phyloP scores from a whole-genome alignment of 2,797 vertebrate genomes.

The Hephaestus fuliginosus region DNA sequence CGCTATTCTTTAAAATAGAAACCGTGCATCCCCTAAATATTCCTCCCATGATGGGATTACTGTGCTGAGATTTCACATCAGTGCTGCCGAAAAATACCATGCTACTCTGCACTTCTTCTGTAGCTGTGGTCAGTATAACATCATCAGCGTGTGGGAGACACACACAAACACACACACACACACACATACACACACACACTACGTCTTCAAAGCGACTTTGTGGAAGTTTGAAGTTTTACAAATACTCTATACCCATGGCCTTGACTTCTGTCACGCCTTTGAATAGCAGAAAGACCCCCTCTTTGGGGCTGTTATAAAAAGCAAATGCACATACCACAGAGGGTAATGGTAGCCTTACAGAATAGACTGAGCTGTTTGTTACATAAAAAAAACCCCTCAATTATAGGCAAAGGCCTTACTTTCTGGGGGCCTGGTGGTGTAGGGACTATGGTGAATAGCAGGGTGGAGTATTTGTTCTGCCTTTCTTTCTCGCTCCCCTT shows the following conservation, averaged over 20 bases:
- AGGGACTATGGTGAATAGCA: constrained; percentile 68
- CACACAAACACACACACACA: no score
- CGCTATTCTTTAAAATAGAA: constrained; percentile 68
- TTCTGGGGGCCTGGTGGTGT: constrained; percentile 70
- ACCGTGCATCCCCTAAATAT: constrained; percentile 45
- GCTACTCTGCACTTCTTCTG: constrained; percentile 9
- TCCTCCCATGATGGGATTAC: constrained; percentile 49
- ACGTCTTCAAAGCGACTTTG: constrained; percentile 38
- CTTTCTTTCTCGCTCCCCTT: constrained; percentile 61
- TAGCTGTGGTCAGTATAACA: constrained; percentile 35
- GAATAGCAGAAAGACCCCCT: constrained; percentile 73
- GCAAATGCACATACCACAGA: constrained; percentile 74
- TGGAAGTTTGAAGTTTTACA: constrained; percentile 35
- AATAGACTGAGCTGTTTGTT: constrained; percentile 75
- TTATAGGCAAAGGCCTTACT: constrained; percentile 83
- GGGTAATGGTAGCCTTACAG: constrained; percentile 77
- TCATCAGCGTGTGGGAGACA: constrained; percentile 18
- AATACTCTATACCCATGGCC: constrained; percentile 43
- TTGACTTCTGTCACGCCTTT: constrained; percentile 58
- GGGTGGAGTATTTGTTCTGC: constrained; percentile 83
- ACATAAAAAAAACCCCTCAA: constrained; percentile 78
- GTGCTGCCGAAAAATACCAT: constrained; percentile 30
- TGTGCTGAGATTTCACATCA: constrained; percentile 52
- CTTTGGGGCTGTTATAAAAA: constrained; percentile 77
- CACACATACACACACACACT: neutral